phyloP scores from a whole-genome alignment of 2,888 invertebrate genomes.

The Bibio marci region DNA sequence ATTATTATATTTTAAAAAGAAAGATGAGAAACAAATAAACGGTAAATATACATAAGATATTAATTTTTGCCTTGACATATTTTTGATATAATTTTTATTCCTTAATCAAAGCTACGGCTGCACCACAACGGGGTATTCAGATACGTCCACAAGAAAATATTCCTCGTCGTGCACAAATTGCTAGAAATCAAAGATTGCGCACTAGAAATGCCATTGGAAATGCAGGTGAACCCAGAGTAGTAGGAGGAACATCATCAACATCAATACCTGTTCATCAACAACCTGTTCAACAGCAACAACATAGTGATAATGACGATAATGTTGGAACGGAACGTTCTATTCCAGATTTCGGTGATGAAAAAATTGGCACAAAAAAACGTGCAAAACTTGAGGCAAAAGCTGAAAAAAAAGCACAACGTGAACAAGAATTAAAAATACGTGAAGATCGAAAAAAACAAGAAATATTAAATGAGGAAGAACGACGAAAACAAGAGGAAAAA shows the following conservation, averaged over 20 bases:
- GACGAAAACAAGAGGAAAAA: slow-evolving; percentile 52
- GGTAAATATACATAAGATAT: slow-evolving; percentile 3
- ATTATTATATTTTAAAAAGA: slow-evolving; percentile 22
- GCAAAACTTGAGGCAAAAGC: slow-evolving; percentile 89
- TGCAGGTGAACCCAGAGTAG: slow-evolving; percentile 27
- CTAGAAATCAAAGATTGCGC: slow-evolving; percentile 45
- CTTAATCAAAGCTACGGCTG: slow-evolving; percentile 7
- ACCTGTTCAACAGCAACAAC: slow-evolving; percentile 21
- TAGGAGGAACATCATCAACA: too few species aligned
- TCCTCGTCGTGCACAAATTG: slow-evolving; percentile 51
- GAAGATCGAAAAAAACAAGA: slow-evolving; percentile 66
- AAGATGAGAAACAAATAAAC: slow-evolving; percentile 14
- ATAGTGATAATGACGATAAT: slow-evolving; percentile 32
- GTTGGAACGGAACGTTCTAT: slow-evolving; percentile 19
- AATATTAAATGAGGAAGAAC: slow-evolving; percentile 55
- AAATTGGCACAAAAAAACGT: slow-evolving; percentile 85
- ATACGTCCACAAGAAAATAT: slow-evolving; percentile 33
- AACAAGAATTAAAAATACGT: slow-evolving; percentile 58
- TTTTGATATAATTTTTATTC: neutral
- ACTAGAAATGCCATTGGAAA: slow-evolving; percentile 15
- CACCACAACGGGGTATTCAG: slow-evolving; percentile 17
- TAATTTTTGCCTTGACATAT: neutral
- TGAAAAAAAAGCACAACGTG: slow-evolving; percentile 66
- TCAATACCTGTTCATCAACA: too few species aligned
- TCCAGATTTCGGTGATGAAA: slow-evolving; percentile 38